Conservation (phyloP, 2,797 vertebrate genomes). For the Acanthurus lineatus region DNA sequence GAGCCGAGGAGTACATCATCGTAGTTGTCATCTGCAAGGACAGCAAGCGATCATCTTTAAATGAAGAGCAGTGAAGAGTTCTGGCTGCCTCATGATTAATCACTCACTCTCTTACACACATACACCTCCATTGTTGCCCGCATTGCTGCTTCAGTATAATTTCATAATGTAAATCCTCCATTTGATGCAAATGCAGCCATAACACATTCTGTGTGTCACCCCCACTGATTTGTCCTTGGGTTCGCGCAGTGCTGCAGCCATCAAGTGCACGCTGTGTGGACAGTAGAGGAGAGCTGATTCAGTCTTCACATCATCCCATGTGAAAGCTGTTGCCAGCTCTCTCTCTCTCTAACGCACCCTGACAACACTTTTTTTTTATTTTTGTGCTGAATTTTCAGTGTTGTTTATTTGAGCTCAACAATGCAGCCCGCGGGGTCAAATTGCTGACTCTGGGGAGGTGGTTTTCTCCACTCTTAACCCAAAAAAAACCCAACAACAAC, state of each 20-base stretch:
- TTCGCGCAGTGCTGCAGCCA: constrained; percentile 52
- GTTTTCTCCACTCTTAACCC: constrained; percentile 32
- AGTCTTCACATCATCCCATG: constrained; percentile 75
- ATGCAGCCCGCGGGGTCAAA: constrained; percentile 60
- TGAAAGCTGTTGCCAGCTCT: constrained; percentile 69
- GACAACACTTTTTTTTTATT: constrained; percentile 63
- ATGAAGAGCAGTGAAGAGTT: constrained; percentile 37
- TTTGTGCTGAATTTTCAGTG: constrained; percentile 71
- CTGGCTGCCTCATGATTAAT: constrained; percentile 33
- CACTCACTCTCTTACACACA: background rate
- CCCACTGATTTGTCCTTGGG: constrained; percentile 66
- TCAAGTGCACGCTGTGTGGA: constrained; percentile 54
- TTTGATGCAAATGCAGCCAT: constrained; percentile 50
- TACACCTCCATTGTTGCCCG: constrained; percentile 24
- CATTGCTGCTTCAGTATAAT: constrained; percentile 32
- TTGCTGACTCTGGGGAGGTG: constrained; percentile 59
- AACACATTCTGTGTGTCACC: constrained; percentile 56
- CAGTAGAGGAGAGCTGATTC: constrained; percentile 78
- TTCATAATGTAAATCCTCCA: constrained; percentile 37
- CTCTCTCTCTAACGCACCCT: constrained; percentile 63
- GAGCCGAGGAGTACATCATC: constrained; percentile 1
- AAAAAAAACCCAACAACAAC: no score
- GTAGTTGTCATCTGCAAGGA: constrained; percentile 46
- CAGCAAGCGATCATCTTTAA: constrained; percentile 31
- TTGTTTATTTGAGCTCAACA: constrained; percentile 57